Evolutionary conservation across 1,140 invertebrate species (phyloP).

Genomic region (Hesperophylax magnus): DNA sequence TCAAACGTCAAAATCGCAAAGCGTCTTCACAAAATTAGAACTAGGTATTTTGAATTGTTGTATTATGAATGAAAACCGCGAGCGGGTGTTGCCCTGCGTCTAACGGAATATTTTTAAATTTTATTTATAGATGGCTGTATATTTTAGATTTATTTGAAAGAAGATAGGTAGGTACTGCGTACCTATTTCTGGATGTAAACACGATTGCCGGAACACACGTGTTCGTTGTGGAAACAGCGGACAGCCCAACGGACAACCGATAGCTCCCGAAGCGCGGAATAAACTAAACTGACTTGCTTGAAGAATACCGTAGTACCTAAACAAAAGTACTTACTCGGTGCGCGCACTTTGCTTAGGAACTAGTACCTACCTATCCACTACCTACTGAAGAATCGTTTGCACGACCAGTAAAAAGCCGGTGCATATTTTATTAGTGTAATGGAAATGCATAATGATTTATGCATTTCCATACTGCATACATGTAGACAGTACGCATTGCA

Average conservation of each 20-base stretch:
- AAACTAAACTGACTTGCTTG: constrained; percentile 5
- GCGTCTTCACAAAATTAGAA: background rate
- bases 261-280: constrained; percentile 15
- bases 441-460: too few species aligned
- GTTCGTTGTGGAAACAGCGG: background rate
- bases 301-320: background rate
- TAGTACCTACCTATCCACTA: too few species aligned
- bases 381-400: too few species aligned
- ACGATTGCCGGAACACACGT: constrained; percentile 14
- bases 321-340: too few species aligned
- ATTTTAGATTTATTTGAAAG: background rate
- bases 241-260: constrained; percentile 11
- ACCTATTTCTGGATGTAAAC: constrained; percentile 6
- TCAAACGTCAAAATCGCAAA: constrained; percentile 32
- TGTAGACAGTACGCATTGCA: too few species aligned
- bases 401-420: too few species aligned
- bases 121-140: background rate
- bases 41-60: background rate
- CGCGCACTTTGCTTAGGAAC: too few species aligned
- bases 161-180: background rate
- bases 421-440: too few species aligned
- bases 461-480: too few species aligned
- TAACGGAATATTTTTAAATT: constrained; percentile 6
- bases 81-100: constrained; percentile 4
- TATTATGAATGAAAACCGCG: constrained; percentile 1